Base-by-base conservation (phyloP, 2,888 invertebrate genomes). In the Microctonus brassicae region DNA sequence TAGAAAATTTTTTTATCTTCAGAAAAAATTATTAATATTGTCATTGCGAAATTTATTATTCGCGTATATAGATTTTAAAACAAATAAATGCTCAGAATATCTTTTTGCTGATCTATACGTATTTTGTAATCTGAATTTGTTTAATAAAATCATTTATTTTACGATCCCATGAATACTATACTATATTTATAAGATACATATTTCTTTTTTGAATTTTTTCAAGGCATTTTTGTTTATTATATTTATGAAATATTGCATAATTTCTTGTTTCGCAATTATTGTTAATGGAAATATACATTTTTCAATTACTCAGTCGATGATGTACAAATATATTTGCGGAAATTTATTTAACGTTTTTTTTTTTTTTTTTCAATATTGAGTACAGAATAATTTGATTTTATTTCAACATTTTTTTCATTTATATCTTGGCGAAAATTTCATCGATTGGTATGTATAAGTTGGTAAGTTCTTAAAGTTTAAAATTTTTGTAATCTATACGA, bases 281-380 rank as follows among this genome's bases (percentile, higher is more conserved):
- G n/a, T n/a, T n/a, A n/a, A n/a, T n/a, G n/a, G n/a, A n/a, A n/a
- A n/a, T n/a, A n/a, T n/a, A n/a, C n/a, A n/a, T n/a, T n/a, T n/a
- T 29, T 29, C 29, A 29, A 29, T 29, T 29, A 29, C 9, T 17
- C 0, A 47, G 3, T 9, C 17, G 42, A 42, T 69, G 60, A 71
- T 74, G 69, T 70, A 69, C 64, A 73, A 64, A 76, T 73, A 73
- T 71, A 76, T 74, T 74, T 68, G 69, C 69, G 36, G 72, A n/a
- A 73, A 73, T 72, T 71, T n/a, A 0, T 39, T 39, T 39, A 39
- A 39, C 39, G n/a, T n/a, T n/a, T n/a, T n/a, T n/a, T 39, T 39
- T n/a, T n/a, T n/a, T n/a, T n/a, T n/a, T n/a, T 17, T 1, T 47
- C 47, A 47, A 17, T n/a, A 7, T 47, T 47, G 17, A 47, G 17